phyloP scores from a whole-genome alignment of 2,888 invertebrate species.

The Iselma pallidipennis region DNA sequence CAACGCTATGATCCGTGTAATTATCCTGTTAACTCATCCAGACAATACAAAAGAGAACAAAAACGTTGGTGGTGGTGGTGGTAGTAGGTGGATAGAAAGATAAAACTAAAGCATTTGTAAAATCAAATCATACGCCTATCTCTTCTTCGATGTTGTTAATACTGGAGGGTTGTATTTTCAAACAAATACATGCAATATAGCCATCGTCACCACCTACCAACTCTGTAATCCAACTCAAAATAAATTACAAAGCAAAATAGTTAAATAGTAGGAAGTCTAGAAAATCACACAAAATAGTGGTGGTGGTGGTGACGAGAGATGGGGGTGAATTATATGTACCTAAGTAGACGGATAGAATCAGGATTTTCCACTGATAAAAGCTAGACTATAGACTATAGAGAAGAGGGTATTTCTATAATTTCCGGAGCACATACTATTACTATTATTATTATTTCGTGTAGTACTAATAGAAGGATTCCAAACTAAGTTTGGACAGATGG shows the following conservation, averaged over 20 bases:
- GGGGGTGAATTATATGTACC: background rate
- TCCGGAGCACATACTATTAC: conserved; percentile 34
- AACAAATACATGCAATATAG: background rate
- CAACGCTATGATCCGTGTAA: background rate
- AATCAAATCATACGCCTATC: background rate
- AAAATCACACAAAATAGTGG: background rate
- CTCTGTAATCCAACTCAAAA: background rate
- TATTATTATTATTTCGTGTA: background rate
- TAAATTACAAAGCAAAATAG: conserved; percentile 1
- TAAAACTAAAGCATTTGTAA: background rate
- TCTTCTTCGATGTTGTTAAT: background rate
- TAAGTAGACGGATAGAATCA: background rate
- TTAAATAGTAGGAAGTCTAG: background rate
- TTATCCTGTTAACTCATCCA: background rate
- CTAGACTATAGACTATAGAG: conserved; percentile 31
- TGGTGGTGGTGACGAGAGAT: background rate
- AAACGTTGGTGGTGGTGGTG: background rate
- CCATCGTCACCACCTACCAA: background rate
- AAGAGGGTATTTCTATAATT: conserved; percentile 38
- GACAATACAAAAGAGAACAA: background rate
- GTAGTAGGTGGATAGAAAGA: background rate
- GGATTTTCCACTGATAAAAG: conserved; percentile 40
- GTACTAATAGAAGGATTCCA: background rate
- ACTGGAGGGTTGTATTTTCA: background rate
- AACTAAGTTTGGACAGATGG: background rate